Conservation (phyloP, 1,140 invertebrate species). For the Microplitis demolitor region DNA sequence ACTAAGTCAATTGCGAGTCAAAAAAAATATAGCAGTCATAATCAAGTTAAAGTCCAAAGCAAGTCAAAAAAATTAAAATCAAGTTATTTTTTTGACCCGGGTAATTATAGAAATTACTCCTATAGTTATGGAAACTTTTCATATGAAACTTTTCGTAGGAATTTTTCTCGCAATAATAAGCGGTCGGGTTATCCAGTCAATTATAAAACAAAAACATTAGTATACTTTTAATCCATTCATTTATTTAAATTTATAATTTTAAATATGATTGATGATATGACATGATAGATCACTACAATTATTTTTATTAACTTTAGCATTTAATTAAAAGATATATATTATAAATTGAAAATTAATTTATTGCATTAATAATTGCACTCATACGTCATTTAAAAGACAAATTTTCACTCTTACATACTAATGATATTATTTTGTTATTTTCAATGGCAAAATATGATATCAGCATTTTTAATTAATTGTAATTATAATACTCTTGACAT, state of each 20-base stretch:
- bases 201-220: no score
- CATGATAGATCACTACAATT: constrained; percentile 30
- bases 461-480: neutral
- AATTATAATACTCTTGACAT: no score
- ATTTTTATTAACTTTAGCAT: neutral
- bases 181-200: no score
- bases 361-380: constrained; percentile 5
- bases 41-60: no score
- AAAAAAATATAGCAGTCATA: no score
- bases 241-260: constrained; percentile 30
- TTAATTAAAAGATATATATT: constrained; percentile 4
- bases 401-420: constrained; percentile 32
- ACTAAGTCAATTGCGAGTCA: no score
- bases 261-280: constrained; percentile 39
- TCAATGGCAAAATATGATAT: neutral
- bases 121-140: no score
- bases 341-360: constrained; percentile 14
- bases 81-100: no score
- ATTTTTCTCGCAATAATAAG: no score
- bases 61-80: no score
- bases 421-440: constrained; percentile 28
- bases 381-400: constrained; percentile 10
- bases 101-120: no score
- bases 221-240: constrained; percentile 6
- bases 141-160: no score